Base-by-base conservation (phyloP, 2,888 invertebrate genomes). In the Erynnis tages region DNA sequence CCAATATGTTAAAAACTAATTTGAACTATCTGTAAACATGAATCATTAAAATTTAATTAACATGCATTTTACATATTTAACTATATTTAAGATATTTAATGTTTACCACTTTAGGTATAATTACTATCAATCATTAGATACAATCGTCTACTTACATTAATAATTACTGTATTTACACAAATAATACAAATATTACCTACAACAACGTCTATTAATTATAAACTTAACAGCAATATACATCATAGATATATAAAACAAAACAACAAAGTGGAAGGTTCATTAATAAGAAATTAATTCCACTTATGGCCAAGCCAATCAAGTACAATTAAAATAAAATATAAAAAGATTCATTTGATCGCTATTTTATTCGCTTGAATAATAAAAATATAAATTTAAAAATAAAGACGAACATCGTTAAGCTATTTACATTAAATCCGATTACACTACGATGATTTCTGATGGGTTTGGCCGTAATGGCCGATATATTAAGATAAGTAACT, bases 201-300 rank as follows among this genome's bases (percentile, higher is more conserved):
- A 89, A 88, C 86, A 81, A 85, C 82, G 78, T 79, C 71, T 60
- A 71, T 66, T 73, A 61, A 71, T 66, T 73, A 61, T 75, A 87
- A 87, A 87, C 87, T 85, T 87, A 89, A 89, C 88, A 87, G 68
- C 64, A 79, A 77, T 79, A 74, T 83, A 82, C 78, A 84, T 66
- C 69, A 64, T 75, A 76, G 61, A 61, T 81, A 82, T 81, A 82
- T 69, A 78, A 82, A 86, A 81, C 75, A 66, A 82, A 83, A 80
- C 74, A 86, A 87, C 83, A 77, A 76, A 75, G 58, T 64, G 62
- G 61, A 66, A 58, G 50, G 35, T 27, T 46, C 17, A 45, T 27
- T 47, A 60, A 58, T 61, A 55, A 53, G 57, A 65, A 56, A 56
- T 56, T 53, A 54, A 58, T 58, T 54, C 35, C 41, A 54, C 41